phyloP scores from a whole-genome alignment of 2,797 vertebrate genomes.

The Dermochelys coriacea region DNA sequence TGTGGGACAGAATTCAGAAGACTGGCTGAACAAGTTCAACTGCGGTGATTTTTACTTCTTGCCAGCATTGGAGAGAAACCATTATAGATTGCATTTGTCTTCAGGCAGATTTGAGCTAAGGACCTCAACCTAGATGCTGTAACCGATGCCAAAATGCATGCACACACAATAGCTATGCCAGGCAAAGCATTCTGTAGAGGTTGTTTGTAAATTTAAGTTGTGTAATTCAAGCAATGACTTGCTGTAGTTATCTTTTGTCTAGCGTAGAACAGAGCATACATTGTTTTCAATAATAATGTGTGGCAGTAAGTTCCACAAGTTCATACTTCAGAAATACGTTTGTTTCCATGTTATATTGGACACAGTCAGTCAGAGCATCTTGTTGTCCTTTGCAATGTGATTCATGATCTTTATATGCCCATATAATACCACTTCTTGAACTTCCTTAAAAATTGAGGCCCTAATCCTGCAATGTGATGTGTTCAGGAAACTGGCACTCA shows the following conservation, averaged over 20 bases:
- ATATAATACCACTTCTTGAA: accelerated
- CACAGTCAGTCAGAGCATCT: not conserved
- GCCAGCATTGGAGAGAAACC: conserved; percentile 62
- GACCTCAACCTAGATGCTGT: conserved; percentile 9
- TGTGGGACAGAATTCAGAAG: conserved; percentile 57
- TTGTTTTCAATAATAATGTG: not conserved
- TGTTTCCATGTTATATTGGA: conserved; percentile 13
- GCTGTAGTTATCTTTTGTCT: conserved; percentile 32
- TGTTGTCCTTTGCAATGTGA: not conserved
- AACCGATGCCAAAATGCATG: not conserved
- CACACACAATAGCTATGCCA: not conserved
- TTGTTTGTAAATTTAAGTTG: not conserved
- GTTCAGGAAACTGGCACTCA: not conserved
- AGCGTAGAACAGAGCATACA: not conserved
- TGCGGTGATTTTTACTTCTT: conserved; percentile 62
- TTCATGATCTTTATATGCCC: not conserved
- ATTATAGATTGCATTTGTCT: conserved; percentile 24
- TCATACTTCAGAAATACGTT: conserved; percentile 23
- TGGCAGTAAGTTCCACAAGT: not conserved
- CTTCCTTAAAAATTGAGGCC: not conserved
- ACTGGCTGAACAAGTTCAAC: conserved; percentile 74
- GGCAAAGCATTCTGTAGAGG: not conserved
- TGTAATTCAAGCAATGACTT: not conserved
- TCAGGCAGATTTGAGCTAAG: not conserved
- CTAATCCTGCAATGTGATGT: accelerated